Percentiles rank a stretch among this genome's conserved stretches.
These are phyloP conservation scores for Apus apus DNA, from an alignment of 2,113 vertebrate species.

Conservation along the genomic window DNA sequence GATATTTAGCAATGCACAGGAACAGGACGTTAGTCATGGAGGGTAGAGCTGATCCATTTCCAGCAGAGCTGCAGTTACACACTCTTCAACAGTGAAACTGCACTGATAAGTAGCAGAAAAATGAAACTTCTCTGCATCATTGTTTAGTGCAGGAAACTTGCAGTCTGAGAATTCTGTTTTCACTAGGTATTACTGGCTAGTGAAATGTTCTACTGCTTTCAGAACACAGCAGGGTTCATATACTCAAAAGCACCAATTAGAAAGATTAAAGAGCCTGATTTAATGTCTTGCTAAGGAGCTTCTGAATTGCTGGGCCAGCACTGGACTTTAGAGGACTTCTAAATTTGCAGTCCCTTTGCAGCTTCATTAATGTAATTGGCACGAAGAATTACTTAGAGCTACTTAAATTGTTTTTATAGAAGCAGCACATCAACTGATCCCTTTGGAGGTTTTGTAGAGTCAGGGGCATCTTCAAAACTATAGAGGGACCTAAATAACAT, in stretches of 20 bases:
- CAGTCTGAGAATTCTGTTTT: not conserved
- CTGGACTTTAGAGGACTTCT: constrained; percentile 17
- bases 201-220: constrained; percentile 42
- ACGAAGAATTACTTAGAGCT: not conserved
- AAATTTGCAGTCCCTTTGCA: constrained; percentile 24
- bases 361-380: constrained; percentile 39
- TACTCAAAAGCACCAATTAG: constrained; percentile 52
- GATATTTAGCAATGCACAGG: too few relatives aligned
- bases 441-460: not conserved
- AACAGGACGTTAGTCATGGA: not conserved
- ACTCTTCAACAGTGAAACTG: not conserved
- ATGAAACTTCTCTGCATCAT: not conserved
- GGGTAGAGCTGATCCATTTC: not conserved
- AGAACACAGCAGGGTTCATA: constrained; percentile 34
- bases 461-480: not conserved
- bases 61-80: not conserved
- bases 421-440: not conserved
- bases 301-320: constrained; percentile 22
- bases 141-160: not conserved
- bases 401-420: constrained; percentile 31
- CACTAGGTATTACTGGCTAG: not conserved
- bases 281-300: constrained; percentile 25
- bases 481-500: not conserved
- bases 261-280: constrained; percentile 46
- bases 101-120: not conserved